phyloP scores from a whole-genome alignment of 2,113 vertebrate genomes.

The Caranx melampygus region DNA sequence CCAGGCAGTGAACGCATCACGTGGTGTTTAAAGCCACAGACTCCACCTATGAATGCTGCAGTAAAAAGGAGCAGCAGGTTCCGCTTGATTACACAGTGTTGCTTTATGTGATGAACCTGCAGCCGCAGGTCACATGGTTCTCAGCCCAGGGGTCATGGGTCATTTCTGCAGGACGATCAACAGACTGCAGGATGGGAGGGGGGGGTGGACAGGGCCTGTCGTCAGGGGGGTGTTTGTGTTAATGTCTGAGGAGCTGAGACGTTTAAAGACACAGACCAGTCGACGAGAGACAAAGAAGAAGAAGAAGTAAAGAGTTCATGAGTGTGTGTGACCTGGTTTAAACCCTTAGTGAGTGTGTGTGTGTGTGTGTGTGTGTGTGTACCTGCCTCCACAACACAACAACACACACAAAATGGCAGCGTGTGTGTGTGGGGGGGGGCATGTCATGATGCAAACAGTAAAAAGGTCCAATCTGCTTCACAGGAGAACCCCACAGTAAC shows the following conservation, averaged over 20 bases:
- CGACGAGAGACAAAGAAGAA: not conserved
- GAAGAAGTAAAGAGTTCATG: not conserved
- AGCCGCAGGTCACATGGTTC: conserved; percentile 63
- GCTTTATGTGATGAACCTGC: conserved; percentile 74
- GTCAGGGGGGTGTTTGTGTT: conserved; percentile 68
- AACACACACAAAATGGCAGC: conserved; percentile 59
- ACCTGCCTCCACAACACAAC: not conserved
- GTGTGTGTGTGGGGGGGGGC: conserved; percentile 25
- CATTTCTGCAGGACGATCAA: conserved; percentile 66
- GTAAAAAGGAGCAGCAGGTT: conserved; percentile 66
- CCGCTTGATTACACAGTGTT: conserved; percentile 67
- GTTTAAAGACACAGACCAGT: conserved; percentile 11
- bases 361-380: not conserved
- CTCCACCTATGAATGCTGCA: conserved; percentile 54
- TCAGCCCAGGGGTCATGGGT: conserved; percentile 54
- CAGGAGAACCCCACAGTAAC: conserved; percentile 18
- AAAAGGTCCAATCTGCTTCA: conserved; percentile 58
- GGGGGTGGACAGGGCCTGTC: conserved; percentile 56
- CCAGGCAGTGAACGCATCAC: conserved; percentile 2
- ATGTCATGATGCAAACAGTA: conserved; percentile 56
- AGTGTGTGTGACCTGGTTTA: not conserved
- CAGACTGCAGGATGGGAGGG: conserved; percentile 40
- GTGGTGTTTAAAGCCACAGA: conserved; percentile 3
- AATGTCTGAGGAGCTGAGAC: conserved; percentile 60
- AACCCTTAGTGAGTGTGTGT: not conserved